A percentile compares a stretch with the other conserved stretches of the same genome.
Evolutionary conservation across 2,113 vertebrate species (phyloP).

Genomic region (Passer domesticus): DNA sequence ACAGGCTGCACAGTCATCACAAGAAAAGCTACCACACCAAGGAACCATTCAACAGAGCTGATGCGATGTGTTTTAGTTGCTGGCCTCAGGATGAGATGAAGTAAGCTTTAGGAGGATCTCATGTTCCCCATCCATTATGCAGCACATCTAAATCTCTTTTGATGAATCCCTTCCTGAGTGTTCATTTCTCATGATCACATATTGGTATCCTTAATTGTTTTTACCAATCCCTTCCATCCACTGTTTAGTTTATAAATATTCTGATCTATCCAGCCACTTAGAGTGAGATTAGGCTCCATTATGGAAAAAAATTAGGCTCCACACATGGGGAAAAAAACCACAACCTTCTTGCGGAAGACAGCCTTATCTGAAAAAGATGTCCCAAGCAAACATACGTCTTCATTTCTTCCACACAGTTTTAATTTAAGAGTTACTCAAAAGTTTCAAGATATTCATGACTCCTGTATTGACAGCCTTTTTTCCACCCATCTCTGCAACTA

Average conservation of each 20-base stretch:
- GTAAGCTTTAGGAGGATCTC: not conserved
- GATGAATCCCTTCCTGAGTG: not conserved
- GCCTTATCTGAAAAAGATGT: not conserved
- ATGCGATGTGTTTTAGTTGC: not conserved
- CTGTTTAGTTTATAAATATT: not conserved
- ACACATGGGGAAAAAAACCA: not conserved
- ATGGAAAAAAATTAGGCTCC: too few relatives aligned
- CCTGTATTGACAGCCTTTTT: accelerated
- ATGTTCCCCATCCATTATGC: not conserved
- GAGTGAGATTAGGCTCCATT: not conserved
- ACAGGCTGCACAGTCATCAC: not conserved
- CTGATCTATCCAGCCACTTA: not conserved
- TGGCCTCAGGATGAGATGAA: not conserved
- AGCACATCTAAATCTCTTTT: not conserved
- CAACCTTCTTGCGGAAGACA: not conserved
- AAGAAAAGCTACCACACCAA: not conserved
- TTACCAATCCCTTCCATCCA: not conserved
- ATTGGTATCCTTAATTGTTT: not conserved
- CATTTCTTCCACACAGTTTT: not conserved
- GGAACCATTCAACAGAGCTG: not conserved
- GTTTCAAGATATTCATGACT: not conserved
- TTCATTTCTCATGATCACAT: not conserved
- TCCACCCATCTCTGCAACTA: not conserved
- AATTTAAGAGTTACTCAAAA: not conserved
- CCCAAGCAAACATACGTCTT: not conserved